Percentiles rank a stretch among this genome's conserved stretches.
Evolutionary conservation across 2,888 invertebrate genomes (phyloP).

Genomic region (Lasioglossum zephyrum): DNA sequence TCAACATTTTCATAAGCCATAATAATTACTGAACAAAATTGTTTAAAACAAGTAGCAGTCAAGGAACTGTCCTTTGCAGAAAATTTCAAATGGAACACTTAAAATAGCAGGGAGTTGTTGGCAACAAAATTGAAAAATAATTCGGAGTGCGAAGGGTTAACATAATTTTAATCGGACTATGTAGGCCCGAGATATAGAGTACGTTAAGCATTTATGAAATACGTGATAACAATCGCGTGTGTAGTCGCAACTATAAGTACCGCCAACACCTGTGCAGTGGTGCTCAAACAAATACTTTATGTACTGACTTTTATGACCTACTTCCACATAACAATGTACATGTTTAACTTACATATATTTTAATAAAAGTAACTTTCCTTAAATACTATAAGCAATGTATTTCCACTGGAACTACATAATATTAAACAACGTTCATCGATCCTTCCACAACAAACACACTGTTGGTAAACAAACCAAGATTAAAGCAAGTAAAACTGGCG

Average conservation of each 20-base stretch:
- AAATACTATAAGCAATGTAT: background rate
- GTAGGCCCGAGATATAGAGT: background rate
- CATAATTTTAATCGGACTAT: background rate
- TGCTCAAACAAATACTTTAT: conserved; percentile 35
- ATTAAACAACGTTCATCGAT: background rate
- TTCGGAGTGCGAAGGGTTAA: background rate
- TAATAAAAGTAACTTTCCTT: background rate
- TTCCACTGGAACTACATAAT: background rate
- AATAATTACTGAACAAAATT: too few relatives aligned
- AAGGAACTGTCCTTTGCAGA: too few relatives aligned
- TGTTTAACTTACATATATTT: background rate
- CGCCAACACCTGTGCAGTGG: conserved; percentile 43
- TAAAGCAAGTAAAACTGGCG: background rate
- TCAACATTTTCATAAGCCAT: too few relatives aligned
- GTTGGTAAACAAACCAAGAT: background rate
- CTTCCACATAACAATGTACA: background rate
- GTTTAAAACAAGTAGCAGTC: too few relatives aligned
- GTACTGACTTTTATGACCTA: conserved; percentile 38
- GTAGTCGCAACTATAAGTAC: conserved; percentile 6
- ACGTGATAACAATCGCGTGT: background rate
- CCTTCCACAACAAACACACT: background rate
- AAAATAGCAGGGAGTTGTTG: too few relatives aligned
- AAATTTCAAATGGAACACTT: too few relatives aligned
- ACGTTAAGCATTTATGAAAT: conserved; percentile 15
- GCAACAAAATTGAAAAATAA: too few relatives aligned